A percentile compares a stretch with the other conserved stretches of the same genome.
Conservation (phyloP, 2,888 invertebrate species). For the Aphodius granarius region DNA sequence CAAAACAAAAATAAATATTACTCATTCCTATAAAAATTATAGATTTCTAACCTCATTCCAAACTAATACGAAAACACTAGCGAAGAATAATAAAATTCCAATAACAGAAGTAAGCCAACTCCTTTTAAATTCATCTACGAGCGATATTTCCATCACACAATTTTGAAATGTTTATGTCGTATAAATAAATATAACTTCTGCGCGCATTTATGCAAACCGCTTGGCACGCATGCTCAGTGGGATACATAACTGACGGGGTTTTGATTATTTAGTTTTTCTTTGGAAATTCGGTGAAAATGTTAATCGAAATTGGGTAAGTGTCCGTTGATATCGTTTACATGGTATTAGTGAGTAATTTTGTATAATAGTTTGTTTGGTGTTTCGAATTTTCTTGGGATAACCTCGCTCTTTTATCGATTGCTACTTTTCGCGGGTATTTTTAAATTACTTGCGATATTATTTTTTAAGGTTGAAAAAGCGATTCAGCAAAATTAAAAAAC, state of each 20-base stretch:
- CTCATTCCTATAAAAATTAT: background rate
- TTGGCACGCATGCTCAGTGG: constrained; percentile 39
- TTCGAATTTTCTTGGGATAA: background rate
- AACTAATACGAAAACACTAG: constrained; percentile 71
- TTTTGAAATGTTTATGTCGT: no score
- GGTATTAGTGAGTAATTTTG: background rate
- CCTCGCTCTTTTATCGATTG: background rate
- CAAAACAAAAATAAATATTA: constrained; percentile 5
- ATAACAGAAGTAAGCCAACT: constrained; percentile 75
- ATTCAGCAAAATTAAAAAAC: no score
- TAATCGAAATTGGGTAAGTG: background rate
- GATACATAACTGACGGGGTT: constrained; percentile 33
- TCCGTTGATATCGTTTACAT: background rate
- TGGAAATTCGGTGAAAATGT: background rate
- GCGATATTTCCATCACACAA: constrained; percentile 37
- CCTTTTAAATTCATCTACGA: constrained; percentile 62
- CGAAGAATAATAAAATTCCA: constrained; percentile 66
- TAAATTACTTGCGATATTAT: background rate
- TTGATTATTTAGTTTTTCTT: constrained; percentile 2
- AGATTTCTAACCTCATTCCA: constrained; percentile 77
- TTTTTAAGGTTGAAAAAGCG: no score
- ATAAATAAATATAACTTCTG: background rate
- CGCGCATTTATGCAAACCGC: background rate
- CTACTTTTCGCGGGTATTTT: background rate
- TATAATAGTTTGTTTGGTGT: background rate